Evolutionary conservation across 2,888 invertebrate genomes (phyloP).

Genomic region (Athrips mouffetella): DNA sequence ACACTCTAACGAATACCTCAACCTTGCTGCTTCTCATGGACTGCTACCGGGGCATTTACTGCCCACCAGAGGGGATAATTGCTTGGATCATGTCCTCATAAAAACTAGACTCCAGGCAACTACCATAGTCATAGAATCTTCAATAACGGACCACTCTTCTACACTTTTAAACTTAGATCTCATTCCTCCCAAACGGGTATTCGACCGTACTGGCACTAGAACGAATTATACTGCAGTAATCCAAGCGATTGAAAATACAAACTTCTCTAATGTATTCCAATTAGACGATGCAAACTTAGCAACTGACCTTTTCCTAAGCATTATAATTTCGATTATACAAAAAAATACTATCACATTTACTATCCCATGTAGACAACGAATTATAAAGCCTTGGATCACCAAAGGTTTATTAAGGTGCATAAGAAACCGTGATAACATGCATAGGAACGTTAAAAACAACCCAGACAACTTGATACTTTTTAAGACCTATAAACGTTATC

Average conservation of each 20-base stretch:
- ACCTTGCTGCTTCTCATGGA: conserved; percentile 18
- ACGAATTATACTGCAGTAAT: conserved; percentile 3
- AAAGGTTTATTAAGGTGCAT: conserved; percentile 18
- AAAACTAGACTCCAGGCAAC: conserved; percentile 11
- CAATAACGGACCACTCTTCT: conserved; percentile 19
- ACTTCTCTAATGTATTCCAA: not conserved
- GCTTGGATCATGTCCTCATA: conserved; percentile 22
- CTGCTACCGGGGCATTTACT: conserved; percentile 19
- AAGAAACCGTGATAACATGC: too few relatives aligned
- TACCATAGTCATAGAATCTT: not conserved
- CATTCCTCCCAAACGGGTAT: not conserved
- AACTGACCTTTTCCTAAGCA: conserved; percentile 10
- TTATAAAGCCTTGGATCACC: conserved; percentile 18
- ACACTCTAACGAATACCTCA: conserved; percentile 17
- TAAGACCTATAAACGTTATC: too few relatives aligned
- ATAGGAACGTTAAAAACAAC: too few relatives aligned
- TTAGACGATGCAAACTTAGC: conserved; percentile 12
- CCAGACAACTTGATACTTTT: too few relatives aligned
- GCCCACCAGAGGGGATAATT: conserved; percentile 22
- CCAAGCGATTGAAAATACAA: conserved; percentile 7
- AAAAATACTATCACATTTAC: conserved; percentile 6
- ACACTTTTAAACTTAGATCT: conserved; percentile 15
- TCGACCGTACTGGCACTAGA: not conserved
- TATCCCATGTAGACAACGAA: conserved; percentile 10
- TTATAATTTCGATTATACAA: conserved; percentile 6